Conservation (phyloP, 2,113 vertebrate species). For the Cyphomyrus plagiostoma region DNA sequence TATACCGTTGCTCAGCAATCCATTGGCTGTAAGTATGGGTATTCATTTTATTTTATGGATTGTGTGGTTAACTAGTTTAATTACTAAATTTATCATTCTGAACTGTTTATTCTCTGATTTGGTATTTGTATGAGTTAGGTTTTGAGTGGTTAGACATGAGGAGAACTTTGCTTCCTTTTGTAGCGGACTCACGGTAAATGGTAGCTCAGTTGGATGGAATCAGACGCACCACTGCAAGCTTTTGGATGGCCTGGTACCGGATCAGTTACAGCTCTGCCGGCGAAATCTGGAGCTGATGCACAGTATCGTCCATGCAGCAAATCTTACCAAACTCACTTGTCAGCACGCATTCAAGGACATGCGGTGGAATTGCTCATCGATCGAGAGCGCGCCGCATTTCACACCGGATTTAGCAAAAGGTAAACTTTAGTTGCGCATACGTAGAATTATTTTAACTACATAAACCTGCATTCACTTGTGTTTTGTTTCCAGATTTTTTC, state of each 20-base stretch:
- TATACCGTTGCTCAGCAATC: slow-evolving; percentile 45
- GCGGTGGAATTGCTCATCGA: slow-evolving; percentile 70
- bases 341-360: slow-evolving; percentile 53
- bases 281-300: slow-evolving; percentile 66
- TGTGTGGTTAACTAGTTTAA: background rate
- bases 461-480: background rate
- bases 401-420: slow-evolving; percentile 60
- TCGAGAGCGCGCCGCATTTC: slow-evolving; percentile 52
- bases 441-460: background rate
- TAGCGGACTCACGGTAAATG: slow-evolving; percentile 52
- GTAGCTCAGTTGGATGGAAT: slow-evolving; percentile 55
- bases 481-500: background rate
- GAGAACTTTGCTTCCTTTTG: slow-evolving; percentile 5
- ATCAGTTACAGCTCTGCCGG: slow-evolving; percentile 60
- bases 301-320: slow-evolving; percentile 54
- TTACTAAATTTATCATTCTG: background rate
- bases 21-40: slow-evolving; percentile 64
- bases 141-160: background rate
- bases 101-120: background rate
- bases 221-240: slow-evolving; percentile 61
- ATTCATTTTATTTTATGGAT: background rate
- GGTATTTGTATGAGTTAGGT: background rate
- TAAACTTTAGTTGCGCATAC: slow-evolving; percentile 24
- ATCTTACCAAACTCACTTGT: slow-evolving; percentile 48
- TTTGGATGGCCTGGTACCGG: slow-evolving; percentile 45